Conservation (phyloP, 2,888 invertebrate species). For the Dione vanillae region DNA sequence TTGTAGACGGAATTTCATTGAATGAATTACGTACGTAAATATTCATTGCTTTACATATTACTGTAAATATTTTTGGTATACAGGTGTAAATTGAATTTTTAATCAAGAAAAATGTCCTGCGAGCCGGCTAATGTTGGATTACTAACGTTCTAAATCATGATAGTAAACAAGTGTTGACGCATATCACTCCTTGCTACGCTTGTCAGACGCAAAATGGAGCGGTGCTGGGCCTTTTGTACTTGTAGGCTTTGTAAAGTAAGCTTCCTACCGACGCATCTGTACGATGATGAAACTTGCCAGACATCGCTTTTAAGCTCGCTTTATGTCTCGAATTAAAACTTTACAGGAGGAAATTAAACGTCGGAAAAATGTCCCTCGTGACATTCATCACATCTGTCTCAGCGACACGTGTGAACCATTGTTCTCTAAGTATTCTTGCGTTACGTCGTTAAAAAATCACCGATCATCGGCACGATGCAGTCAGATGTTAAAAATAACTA, state of each 20-base stretch:
- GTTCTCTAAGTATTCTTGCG: constrained; percentile 1
- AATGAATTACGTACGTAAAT: no score
- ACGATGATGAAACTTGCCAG: constrained; percentile 84
- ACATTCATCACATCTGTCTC: constrained; percentile 46
- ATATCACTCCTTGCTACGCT: constrained; percentile 75
- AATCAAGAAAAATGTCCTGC: background rate
- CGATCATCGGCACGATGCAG: background rate
- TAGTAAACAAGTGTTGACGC: constrained; percentile 66
- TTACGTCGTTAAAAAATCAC: background rate
- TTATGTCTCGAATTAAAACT: constrained; percentile 82
- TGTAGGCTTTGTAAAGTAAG: constrained; percentile 83
- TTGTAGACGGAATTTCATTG: no score
- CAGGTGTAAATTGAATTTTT: no score
- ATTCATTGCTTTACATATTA: no score
- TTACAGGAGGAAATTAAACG: constrained; percentile 81
- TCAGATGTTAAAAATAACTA: no score
- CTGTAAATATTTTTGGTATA: no score
- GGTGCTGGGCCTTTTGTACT: constrained; percentile 80
- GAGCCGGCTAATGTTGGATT: constrained; percentile 16
- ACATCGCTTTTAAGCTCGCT: constrained; percentile 81
- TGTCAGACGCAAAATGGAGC: constrained; percentile 81
- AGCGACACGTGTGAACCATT: constrained; percentile 28
- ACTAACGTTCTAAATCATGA: constrained; percentile 42
- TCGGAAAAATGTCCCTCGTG: constrained; percentile 68
- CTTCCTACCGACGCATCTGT: constrained; percentile 81